Evolutionary conservation across 2,113 vertebrate genomes (phyloP).

Genomic region (Erythrocercus mccallii): DNA sequence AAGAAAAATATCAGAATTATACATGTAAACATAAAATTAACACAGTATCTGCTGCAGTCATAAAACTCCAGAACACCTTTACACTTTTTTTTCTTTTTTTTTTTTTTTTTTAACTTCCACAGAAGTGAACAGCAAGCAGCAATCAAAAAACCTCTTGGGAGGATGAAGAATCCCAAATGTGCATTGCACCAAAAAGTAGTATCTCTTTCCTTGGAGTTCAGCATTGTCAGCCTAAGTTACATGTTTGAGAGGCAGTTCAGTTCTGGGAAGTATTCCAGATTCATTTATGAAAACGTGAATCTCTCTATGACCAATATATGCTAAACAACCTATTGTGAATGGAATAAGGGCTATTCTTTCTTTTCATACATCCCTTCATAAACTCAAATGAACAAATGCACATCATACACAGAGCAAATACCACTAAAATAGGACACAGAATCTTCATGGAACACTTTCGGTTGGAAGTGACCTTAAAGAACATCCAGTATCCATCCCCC

Average conservation of each 20-base stretch:
- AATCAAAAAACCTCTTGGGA: background rate
- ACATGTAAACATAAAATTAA: background rate
- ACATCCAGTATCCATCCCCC: fast-evolving
- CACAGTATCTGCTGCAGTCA: background rate
- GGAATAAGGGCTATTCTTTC: background rate
- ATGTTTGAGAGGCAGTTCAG: background rate
- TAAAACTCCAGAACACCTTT: background rate
- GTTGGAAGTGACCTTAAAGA: background rate
- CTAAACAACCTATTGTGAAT: background rate
- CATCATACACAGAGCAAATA: background rate
- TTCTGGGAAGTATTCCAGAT: slow-evolving; percentile 30
- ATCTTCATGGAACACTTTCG: too few relatives aligned
- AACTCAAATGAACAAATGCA: background rate
- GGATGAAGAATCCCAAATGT: background rate
- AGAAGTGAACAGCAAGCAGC: background rate
- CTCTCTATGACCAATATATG: background rate
- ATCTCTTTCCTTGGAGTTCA: background rate
- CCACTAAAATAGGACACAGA: background rate
- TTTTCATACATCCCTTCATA: background rate
- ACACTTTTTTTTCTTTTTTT: too few relatives aligned
- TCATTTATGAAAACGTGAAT: slow-evolving; percentile 13
- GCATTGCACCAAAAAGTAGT: background rate
- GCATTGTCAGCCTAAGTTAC: background rate
- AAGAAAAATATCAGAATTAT: background rate
- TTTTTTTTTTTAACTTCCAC: background rate